Evolutionary conservation across 2,113 vertebrate genomes (phyloP).

Genomic region (Sula dactylatra): DNA sequence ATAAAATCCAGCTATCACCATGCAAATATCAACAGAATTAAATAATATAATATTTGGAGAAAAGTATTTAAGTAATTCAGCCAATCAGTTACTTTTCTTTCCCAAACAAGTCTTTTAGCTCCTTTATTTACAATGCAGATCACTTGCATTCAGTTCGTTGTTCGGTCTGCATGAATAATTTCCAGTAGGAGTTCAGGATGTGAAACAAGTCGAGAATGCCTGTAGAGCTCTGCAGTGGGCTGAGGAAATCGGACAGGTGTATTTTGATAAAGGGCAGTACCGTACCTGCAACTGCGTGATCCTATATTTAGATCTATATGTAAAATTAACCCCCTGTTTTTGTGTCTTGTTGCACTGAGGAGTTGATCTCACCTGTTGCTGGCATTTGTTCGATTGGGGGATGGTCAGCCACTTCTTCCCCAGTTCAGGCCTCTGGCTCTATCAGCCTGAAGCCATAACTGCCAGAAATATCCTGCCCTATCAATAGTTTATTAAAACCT

Average conservation of each 20-base stretch:
- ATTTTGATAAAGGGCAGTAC: neutral
- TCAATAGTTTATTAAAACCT: neutral
- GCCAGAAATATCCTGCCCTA: neutral
- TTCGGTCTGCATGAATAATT: neutral
- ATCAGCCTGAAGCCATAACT: neutral
- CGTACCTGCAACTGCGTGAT: neutral
- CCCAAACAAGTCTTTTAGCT: neutral
- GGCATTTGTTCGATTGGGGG: neutral
- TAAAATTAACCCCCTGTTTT: neutral
- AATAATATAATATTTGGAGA: neutral
- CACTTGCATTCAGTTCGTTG: neutral
- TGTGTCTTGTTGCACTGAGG: neutral
- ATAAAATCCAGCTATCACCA: neutral
- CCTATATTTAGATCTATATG: neutral
- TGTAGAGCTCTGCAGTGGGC: neutral
- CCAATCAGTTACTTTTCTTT: neutral
- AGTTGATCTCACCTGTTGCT: neutral
- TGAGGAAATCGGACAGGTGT: accelerated
- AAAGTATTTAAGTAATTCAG: neutral
- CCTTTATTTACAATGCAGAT: neutral
- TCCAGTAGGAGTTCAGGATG: neutral
- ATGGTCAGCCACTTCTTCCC: neutral
- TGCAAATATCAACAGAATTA: conserved; percentile 16
- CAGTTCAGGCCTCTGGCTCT: neutral
- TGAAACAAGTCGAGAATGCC: neutral